Conservation (phyloP, 2,888 invertebrate species). For the Polydesmus complanatus region DNA sequence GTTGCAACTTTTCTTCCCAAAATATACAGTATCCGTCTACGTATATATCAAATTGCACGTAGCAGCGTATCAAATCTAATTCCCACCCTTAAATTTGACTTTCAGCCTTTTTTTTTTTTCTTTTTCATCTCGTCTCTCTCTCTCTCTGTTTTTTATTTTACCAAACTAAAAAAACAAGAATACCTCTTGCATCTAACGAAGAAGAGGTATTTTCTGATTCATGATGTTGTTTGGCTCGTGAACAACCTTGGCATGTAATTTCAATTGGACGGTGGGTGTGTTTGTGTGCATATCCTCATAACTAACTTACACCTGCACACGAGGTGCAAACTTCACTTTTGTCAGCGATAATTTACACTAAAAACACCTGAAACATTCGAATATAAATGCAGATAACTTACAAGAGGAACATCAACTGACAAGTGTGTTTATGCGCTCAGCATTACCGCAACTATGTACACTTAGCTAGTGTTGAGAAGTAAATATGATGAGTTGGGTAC, state of each 20-base stretch:
- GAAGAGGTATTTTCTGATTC: too few species aligned
- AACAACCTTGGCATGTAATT: not conserved
- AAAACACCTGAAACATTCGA: not conserved
- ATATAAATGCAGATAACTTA: not conserved
- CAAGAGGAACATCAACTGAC: not conserved
- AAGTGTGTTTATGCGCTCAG: not conserved
- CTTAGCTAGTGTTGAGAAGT: not conserved
- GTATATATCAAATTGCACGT: too few species aligned
- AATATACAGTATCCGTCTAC: too few species aligned
- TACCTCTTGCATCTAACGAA: too few species aligned
- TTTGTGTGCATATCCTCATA: not conserved
- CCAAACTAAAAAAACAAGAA: not conserved
- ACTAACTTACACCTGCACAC: not conserved
- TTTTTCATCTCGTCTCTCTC: too few species aligned
- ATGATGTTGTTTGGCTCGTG: not conserved
- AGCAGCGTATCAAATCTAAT: too few species aligned
- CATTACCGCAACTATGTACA: not conserved
- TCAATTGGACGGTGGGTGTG: not conserved
- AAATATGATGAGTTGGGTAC: not conserved
- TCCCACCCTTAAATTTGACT: too few species aligned
- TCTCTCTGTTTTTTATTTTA: too few species aligned
- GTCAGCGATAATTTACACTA: not conserved
- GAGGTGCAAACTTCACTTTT: not conserved
- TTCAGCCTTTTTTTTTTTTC: too few species aligned
- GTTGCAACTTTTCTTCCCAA: too few species aligned